phyloP scores from a whole-genome alignment of 37 sponge, comb jelly and placozoan species.

The Eunapius fragilis region DNA sequence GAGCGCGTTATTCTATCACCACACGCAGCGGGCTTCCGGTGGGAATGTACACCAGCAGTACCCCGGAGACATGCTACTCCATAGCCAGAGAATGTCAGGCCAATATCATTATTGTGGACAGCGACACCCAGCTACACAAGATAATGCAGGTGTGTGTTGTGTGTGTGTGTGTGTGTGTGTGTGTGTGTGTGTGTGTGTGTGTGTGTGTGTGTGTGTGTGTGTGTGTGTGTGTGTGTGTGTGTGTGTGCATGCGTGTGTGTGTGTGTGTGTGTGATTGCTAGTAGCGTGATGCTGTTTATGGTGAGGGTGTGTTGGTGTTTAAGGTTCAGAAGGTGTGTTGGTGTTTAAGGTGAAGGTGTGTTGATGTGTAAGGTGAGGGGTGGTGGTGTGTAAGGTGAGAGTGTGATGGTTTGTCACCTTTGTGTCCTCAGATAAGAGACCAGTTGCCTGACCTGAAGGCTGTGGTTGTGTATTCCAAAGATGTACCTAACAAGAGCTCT shows the following conservation, averaged over 20 bases:
- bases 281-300: no score
- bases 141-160: constrained; percentile 63
- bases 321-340: not conserved
- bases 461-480: constrained; percentile 73
- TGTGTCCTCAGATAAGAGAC: constrained; percentile 36
- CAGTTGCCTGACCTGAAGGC: constrained; percentile 83
- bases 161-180: not conserved
- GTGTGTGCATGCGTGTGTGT: not conserved
- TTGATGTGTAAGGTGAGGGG: not conserved
- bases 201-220: constrained; percentile 25
- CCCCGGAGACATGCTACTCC: constrained; percentile 61
- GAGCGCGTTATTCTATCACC: no score
- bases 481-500: constrained; percentile 24
- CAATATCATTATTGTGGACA: constrained; percentile 81
- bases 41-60: constrained; percentile 71
- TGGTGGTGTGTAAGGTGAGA: not conserved
- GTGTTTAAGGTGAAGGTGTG: not conserved
- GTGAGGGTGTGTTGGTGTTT: not conserved
- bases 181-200: constrained; percentile 24
- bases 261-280: no score
- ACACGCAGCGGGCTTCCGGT: constrained; percentile 65
- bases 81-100: constrained; percentile 68
- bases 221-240: not conserved
- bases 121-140: constrained; percentile 72
- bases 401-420: not conserved